These are phyloP conservation scores for Phylloscopus collybita DNA, from an alignment of 2,797 vertebrate species.

Conservation along the genomic window DNA sequence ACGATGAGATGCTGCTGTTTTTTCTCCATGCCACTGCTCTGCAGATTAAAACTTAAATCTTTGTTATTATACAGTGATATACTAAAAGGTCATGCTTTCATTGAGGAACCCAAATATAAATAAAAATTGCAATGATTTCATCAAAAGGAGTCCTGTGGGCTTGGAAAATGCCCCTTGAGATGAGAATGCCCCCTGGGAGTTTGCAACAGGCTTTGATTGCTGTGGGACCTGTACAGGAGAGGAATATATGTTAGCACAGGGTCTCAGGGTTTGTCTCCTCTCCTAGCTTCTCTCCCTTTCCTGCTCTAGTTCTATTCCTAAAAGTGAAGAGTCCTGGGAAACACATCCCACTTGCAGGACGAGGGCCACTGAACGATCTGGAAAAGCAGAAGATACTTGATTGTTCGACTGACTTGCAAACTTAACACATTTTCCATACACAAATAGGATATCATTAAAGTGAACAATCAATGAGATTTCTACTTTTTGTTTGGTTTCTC, in stretches of 20 bases:
- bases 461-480: neutral
- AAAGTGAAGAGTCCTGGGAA: neutral
- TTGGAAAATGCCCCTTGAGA: neutral
- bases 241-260: neutral
- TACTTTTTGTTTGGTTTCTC: slow-evolving; percentile 22
- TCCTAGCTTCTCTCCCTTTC: neutral
- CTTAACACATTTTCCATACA: neutral
- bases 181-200: neutral
- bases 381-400: neutral
- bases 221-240: neutral
- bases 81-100: neutral
- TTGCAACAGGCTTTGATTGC: neutral
- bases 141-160: neutral
- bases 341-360: neutral
- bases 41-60: neutral
- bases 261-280: neutral
- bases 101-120: neutral
- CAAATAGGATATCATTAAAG: neutral
- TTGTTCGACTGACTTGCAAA: neutral
- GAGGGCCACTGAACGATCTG: neutral
- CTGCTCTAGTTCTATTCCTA: neutral
- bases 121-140: neutral
- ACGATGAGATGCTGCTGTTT: neutral
- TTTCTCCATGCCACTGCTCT: neutral
- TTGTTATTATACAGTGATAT: neutral